Conservation (phyloP, 2,797 vertebrate species). For the Carapus acus region DNA sequence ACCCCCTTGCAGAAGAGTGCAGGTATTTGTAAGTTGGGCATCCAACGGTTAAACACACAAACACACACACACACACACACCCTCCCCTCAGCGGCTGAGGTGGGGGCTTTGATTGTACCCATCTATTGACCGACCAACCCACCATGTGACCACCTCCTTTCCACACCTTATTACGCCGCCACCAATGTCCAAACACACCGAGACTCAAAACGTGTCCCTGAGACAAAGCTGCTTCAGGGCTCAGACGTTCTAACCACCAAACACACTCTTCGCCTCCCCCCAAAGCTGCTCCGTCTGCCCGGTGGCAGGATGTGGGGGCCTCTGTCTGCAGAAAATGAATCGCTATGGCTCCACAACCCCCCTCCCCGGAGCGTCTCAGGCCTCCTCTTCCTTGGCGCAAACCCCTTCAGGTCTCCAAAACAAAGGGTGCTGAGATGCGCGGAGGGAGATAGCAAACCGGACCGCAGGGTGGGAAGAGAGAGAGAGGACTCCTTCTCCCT, state of each 20-base stretch:
- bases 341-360: constrained; percentile 36
- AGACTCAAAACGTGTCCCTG: constrained; percentile 25
- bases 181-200: constrained; percentile 40
- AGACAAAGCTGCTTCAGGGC: constrained; percentile 35
- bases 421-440: constrained; percentile 21
- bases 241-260: constrained; percentile 13
- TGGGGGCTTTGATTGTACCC: too few species aligned
- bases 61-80: too few species aligned
- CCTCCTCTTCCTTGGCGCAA: constrained; percentile 52
- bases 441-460: too few species aligned
- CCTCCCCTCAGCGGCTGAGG: too few species aligned
- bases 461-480: too few species aligned
- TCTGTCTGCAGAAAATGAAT: constrained; percentile 67
- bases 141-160: constrained; percentile 16
- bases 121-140: too few species aligned
- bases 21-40: too few species aligned
- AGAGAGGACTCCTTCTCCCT: too few species aligned
- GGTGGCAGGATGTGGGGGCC: constrained; percentile 60
- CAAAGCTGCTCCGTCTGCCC: constrained; percentile 31
- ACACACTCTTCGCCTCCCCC: constrained; percentile 45
- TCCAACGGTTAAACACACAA: too few species aligned
- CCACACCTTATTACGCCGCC: constrained; percentile 13
- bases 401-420: constrained; percentile 14
- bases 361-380: constrained; percentile 35
- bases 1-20: too few species aligned